Base-by-base conservation (phyloP, 2,888 invertebrate genomes). In the Nomada fabriciana region DNA sequence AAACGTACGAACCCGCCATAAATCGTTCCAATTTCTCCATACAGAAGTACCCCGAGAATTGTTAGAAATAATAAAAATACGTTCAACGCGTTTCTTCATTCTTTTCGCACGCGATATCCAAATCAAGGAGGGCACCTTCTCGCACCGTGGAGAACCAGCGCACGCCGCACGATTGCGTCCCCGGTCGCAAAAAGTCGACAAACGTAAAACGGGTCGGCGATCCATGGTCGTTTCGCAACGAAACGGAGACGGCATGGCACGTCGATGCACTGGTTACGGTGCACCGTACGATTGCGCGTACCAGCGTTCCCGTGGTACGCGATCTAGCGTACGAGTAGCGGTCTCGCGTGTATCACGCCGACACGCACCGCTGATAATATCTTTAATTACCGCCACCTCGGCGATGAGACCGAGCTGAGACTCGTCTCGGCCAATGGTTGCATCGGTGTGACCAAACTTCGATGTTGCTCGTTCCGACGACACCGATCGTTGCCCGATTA, bases 291-390 rank as follows among this genome's bases (percentile, higher is more conserved):
- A 70, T 68, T 72, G 61, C 80, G 74, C 80, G 84, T 85, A 85
- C 85, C 85, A 83, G 61, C 64, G 78, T 74, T 64, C 36, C 80
- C 64, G 63, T 70, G 75, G 78, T 82, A 81, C 80, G 68, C 63
- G 65, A 59, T 60, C 73, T 68, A 55, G 78, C 70, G 73, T 82
- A 70, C 75, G 82, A 60, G 75, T 75, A 60, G 61, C 76, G 36
- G 55, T 64, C 67, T 59, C 65, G 75, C 70, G 65, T 70, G 64
- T 73, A 83, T 80, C 85, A 77, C 73, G 90, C 90, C 90, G 91
- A 92, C 92, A 92, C 91, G 92, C 92, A 92, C 89, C 89, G 88
- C 83, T 89, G 92, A 92, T 92, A 92, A 91, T 92, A 92, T 92
- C 92, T 92, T 92, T 92, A 92, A 92, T 92, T 92, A 92, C 92